Conservation (phyloP, 2,888 invertebrate species). For the Eupithecia pulchellata region DNA sequence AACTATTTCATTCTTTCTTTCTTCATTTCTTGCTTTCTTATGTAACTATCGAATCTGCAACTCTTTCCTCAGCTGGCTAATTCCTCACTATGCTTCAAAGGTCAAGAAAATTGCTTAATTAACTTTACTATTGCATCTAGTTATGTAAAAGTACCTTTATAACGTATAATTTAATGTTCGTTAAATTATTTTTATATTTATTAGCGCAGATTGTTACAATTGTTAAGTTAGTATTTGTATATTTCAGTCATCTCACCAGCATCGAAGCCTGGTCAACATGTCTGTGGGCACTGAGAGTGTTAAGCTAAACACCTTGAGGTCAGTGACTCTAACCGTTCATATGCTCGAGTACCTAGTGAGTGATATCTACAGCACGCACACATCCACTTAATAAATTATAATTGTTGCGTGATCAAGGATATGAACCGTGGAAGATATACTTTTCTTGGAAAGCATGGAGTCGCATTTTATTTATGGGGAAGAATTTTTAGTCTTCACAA, state of each 20-base stretch:
- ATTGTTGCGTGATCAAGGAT: slow-evolving; percentile 60
- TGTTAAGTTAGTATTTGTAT: too few species aligned
- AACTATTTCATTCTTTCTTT: too few species aligned
- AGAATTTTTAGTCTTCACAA: too few species aligned
- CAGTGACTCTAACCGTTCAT: not conserved
- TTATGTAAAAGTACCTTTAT: not conserved
- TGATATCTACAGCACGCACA: slow-evolving; percentile 2
- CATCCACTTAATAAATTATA: slow-evolving; percentile 39
- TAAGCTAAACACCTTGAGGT: not conserved
- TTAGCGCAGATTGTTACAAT: too few species aligned
- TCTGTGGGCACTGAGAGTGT: too few species aligned
- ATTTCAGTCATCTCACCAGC: too few species aligned
- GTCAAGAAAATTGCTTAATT: not conserved
- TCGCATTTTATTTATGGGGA: slow-evolving; percentile 18
- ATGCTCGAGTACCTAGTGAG: not conserved
- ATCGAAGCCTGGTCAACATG: too few species aligned
- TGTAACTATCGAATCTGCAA: not conserved
- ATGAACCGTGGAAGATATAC: slow-evolving; percentile 67
- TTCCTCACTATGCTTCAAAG: not conserved
- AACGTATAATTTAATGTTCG: too few species aligned
- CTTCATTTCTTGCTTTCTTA: too few species aligned
- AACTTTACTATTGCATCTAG: not conserved
- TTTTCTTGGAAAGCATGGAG: slow-evolving; percentile 44
- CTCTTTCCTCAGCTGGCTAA: not conserved
- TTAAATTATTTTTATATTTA: too few species aligned